Percentiles rank a stretch among this genome's conserved stretches.
Evolutionary conservation across 2,113 vertebrate species (phyloP).

Genomic region (Mormyrus iriodes): DNA sequence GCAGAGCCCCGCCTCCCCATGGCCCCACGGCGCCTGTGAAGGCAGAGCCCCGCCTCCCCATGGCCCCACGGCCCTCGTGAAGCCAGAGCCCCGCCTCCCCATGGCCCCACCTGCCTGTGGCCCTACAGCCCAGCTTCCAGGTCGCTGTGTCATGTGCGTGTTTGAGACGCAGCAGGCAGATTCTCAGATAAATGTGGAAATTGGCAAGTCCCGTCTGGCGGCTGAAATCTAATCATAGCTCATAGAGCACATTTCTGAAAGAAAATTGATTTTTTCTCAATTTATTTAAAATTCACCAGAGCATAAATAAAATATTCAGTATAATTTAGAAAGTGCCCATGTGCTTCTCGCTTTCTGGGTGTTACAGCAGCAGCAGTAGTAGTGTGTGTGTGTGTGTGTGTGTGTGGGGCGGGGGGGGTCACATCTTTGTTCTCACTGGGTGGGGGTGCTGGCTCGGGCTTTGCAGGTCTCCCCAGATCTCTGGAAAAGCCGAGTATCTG

Average conservation of each 20-base stretch:
- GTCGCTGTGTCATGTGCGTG: background rate
- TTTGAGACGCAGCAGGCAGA: background rate
- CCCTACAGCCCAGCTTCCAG: background rate
- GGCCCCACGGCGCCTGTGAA: background rate
- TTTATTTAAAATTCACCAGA: slow-evolving; percentile 23
- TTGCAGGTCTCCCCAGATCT: background rate
- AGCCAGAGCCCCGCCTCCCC: no score
- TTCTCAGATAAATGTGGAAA: slow-evolving; percentile 8
- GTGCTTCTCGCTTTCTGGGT: background rate
- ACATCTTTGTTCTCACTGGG: background rate
- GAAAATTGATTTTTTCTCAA: slow-evolving; percentile 23
- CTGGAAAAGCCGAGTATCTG: background rate
- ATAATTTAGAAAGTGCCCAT: slow-evolving; percentile 20
- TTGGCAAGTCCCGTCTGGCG: slow-evolving; percentile 10
- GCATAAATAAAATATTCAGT: slow-evolving; percentile 20
- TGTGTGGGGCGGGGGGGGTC: background rate
- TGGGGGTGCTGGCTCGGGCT: background rate
- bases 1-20: background rate
- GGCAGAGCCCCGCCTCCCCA: no score
- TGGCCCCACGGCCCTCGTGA: no score
- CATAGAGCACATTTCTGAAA: background rate
- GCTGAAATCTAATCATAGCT: slow-evolving; percentile 23
- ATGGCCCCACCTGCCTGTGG: background rate
- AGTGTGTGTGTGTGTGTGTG: no score
- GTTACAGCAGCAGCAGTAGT: background rate